These are phyloP conservation scores for Leptopterna dolabrata DNA, from an alignment of 2,888 invertebrate species.

Conservation along the genomic window DNA sequence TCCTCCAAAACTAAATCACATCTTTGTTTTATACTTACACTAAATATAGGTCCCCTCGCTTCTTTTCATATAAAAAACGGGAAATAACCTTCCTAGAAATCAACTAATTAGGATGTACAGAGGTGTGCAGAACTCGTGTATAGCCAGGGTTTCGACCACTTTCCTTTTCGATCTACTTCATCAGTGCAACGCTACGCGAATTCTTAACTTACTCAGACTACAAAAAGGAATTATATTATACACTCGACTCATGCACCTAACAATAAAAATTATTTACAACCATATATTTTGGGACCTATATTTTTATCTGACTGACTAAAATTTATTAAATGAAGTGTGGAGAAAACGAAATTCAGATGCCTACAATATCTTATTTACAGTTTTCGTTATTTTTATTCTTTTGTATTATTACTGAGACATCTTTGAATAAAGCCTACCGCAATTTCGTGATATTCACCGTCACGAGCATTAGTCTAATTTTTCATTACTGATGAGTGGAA, in stretches of 20 bases:
- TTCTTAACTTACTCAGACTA: neutral
- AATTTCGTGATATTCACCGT: neutral
- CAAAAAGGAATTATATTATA: neutral
- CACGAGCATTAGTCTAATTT: neutral
- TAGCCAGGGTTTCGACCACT: neutral
- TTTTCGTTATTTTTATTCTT: slow-evolving; percentile 31
- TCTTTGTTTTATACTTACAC: slow-evolving; percentile 25
- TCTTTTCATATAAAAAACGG: slow-evolving; percentile 8
- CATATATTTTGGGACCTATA: slow-evolving; percentile 54
- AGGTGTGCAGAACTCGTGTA: neutral
- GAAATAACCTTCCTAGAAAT: neutral
- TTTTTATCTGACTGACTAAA: slow-evolving; percentile 29
- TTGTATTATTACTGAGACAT: neutral
- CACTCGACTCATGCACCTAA: neutral
- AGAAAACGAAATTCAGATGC: slow-evolving; percentile 10
- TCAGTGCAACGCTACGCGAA: slow-evolving; percentile 7
- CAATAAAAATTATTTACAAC: neutral
- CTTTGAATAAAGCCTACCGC: neutral
- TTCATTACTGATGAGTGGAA: too few relatives aligned
- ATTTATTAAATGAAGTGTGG: neutral
- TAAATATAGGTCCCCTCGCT: slow-evolving; percentile 41
- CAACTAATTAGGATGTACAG: neutral
- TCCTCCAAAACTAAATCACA: slow-evolving; percentile 44
- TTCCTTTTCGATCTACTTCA: neutral
- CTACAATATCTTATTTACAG: slow-evolving; percentile 57